Evolutionary conservation across 1,140 invertebrate species (phyloP).

Genomic region (Arion vulgaris): DNA sequence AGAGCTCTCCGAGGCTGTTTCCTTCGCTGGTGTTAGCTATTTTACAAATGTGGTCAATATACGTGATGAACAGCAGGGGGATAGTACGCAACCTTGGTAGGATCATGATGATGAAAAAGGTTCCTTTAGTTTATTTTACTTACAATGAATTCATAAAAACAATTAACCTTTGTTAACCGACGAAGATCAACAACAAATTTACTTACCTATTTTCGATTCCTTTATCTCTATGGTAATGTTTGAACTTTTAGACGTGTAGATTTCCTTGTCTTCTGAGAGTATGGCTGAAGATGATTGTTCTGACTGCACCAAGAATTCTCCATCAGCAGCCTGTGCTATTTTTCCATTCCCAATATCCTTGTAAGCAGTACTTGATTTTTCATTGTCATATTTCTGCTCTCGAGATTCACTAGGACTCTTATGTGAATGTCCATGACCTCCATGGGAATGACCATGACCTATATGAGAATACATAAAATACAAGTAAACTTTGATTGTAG

Average conservation of each 20-base stretch:
- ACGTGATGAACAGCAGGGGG: too few species aligned
- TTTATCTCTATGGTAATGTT: slow-evolving; percentile 34
- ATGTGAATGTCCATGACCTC: slow-evolving; percentile 61
- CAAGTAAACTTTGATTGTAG: too few species aligned
- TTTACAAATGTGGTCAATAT: too few species aligned
- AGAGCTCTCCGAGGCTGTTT: too few species aligned
- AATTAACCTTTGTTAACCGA: too few species aligned
- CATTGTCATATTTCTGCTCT: slow-evolving; percentile 27
- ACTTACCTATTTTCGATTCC: slow-evolving; percentile 30
- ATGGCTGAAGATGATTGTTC: not conserved
- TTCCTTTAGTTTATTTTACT: too few species aligned
- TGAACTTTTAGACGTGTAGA: not conserved
- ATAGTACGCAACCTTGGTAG: too few species aligned
- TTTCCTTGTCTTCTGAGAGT: slow-evolving; percentile 10
- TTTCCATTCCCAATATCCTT: slow-evolving; percentile 16
- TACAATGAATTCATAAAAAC: too few species aligned
- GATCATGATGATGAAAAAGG: too few species aligned
- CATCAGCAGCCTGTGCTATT: slow-evolving; percentile 13
- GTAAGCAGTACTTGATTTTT: not conserved
- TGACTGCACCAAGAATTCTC: slow-evolving; percentile 40
- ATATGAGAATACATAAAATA: too few species aligned
- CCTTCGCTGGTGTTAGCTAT: too few species aligned
- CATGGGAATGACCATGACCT: slow-evolving; percentile 9
- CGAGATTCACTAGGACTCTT: slow-evolving; percentile 53
- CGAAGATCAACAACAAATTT: too few species aligned